These are phyloP conservation scores for Meriones unguiculatus DNA, from an alignment of 2,113 vertebrate genomes.

Conservation along the genomic window DNA sequence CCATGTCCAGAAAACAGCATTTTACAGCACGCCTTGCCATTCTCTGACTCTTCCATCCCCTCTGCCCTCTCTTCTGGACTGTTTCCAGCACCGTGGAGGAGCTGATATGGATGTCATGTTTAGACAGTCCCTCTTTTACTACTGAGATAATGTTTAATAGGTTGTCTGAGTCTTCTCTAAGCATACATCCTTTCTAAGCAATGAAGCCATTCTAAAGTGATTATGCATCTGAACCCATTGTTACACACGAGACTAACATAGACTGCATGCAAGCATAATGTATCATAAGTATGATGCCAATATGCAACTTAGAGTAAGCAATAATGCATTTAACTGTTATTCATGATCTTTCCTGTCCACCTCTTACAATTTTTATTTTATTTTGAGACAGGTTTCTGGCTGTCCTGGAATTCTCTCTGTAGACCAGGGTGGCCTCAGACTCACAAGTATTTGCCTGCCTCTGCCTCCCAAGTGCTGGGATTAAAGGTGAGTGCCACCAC, in stretches of 20 bases:
- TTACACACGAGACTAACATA: not conserved
- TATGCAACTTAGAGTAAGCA: not conserved
- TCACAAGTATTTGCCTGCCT: not conserved
- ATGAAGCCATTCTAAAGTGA: conserved; percentile 26
- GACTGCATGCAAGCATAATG: not conserved
- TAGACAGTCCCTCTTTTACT: not conserved
- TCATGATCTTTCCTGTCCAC: not conserved
- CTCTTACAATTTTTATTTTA: not conserved
- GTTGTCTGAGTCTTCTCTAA: not conserved
- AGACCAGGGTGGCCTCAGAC: not conserved
- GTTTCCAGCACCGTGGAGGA: not conserved
- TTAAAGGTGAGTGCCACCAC: not conserved
- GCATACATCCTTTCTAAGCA: not conserved
- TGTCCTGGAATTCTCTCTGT: not conserved
- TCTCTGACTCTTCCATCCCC: no score
- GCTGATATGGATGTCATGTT: not conserved
- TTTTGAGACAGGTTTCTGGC: not conserved
- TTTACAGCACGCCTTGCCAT: no score
- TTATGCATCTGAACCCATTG: not conserved
- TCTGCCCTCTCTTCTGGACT: not conserved
- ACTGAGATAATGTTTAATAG: not conserved
- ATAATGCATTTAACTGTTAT: not conserved
- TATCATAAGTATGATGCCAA: conserved; percentile 1
- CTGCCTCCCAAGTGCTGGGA: not conserved
- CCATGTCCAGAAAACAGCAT: not conserved